Percentiles rank a stretch among this genome's conserved stretches.
Conservation (phyloP, 2,797 vertebrate species). For the Apogon hyalosoma region DNA sequence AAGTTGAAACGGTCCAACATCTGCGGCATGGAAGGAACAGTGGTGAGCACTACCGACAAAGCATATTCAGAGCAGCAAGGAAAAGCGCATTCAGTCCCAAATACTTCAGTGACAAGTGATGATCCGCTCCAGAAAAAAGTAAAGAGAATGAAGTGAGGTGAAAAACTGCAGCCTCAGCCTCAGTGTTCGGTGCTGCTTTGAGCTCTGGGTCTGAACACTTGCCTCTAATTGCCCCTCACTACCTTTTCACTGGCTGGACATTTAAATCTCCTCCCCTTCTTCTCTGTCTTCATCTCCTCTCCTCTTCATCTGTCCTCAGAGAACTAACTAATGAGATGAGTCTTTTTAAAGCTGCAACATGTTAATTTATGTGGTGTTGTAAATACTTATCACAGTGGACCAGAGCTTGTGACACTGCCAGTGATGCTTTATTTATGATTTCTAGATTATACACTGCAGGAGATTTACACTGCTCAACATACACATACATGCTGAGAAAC, state of each 20-base stretch:
- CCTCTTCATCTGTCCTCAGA: slow-evolving; percentile 41
- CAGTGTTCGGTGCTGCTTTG: slow-evolving; percentile 52
- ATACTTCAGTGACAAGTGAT: slow-evolving; percentile 6
- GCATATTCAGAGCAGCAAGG: slow-evolving; percentile 15
- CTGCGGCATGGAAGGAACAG: not conserved
- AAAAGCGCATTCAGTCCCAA: slow-evolving; percentile 24
- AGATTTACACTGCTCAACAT: slow-evolving; percentile 56
- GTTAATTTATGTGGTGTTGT: slow-evolving; percentile 51
- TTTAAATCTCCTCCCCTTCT: slow-evolving; percentile 84
- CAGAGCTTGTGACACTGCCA: slow-evolving; percentile 7
- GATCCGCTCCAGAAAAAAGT: slow-evolving; percentile 1
- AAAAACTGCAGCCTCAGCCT: slow-evolving; percentile 21
- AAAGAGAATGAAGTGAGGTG: slow-evolving; percentile 10
- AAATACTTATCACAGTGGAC: slow-evolving; percentile 16
- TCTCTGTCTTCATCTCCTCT: slow-evolving; percentile 59
- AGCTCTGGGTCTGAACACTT: slow-evolving; percentile 67
- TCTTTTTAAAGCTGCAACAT: slow-evolving; percentile 17
- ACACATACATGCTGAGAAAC: slow-evolving; percentile 43
- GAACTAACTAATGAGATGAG: slow-evolving; percentile 29
- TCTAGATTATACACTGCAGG: slow-evolving; percentile 54
- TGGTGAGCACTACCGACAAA: slow-evolving; percentile 1
- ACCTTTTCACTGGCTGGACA: slow-evolving; percentile 78
- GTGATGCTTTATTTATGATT: slow-evolving; percentile 47
- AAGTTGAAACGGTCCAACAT: not conserved
- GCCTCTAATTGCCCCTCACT: slow-evolving; percentile 80